phyloP scores from a whole-genome alignment of 64 coral and sea anemone species.

The Montipora foliosa region DNA sequence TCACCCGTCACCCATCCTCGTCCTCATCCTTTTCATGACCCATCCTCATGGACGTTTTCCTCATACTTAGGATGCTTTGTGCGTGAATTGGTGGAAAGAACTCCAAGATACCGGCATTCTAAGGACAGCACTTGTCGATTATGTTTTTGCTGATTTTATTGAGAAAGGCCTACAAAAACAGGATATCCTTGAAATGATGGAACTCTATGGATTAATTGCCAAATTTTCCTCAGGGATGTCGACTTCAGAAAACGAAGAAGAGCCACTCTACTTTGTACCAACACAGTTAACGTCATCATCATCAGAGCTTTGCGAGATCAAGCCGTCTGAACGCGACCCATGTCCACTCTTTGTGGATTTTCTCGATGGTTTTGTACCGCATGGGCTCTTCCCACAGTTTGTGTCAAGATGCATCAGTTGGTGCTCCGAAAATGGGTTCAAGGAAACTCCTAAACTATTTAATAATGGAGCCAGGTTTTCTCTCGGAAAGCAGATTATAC shows the following conservation, averaged over 20 bases:
- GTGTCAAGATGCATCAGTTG: not conserved
- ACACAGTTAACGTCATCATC: conserved; percentile 47
- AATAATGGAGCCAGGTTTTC: conserved; percentile 7
- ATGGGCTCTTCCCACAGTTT: too few relatives aligned
- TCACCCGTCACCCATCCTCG: too few relatives aligned
- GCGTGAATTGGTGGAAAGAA: conserved; percentile 14
- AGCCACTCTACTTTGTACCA: conserved; percentile 45
- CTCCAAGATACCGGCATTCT: conserved; percentile 58
- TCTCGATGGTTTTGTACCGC: too few relatives aligned
- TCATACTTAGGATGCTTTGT: conserved; percentile 32
- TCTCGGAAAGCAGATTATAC: not conserved
- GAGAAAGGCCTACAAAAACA: conserved; percentile 10
- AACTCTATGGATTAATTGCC: conserved; percentile 65
- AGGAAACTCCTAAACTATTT: not conserved
- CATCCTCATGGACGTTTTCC: too few relatives aligned
- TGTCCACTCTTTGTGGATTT: too few relatives aligned
- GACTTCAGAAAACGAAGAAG: not conserved
- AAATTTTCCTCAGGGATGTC: not conserved
- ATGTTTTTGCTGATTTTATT: conserved; percentile 46
- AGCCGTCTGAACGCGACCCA: too few relatives aligned
- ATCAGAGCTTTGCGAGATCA: not conserved
- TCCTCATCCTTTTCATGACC: too few relatives aligned
- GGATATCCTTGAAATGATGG: conserved; percentile 71
- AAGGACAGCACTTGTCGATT: conserved; percentile 41
- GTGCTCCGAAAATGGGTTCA: conserved; percentile 11